Evolutionary conservation across 2,888 invertebrate genomes (phyloP), one percentile per base, ranked within the genome.

Genomic region (Phyto melanocephala): DNA sequence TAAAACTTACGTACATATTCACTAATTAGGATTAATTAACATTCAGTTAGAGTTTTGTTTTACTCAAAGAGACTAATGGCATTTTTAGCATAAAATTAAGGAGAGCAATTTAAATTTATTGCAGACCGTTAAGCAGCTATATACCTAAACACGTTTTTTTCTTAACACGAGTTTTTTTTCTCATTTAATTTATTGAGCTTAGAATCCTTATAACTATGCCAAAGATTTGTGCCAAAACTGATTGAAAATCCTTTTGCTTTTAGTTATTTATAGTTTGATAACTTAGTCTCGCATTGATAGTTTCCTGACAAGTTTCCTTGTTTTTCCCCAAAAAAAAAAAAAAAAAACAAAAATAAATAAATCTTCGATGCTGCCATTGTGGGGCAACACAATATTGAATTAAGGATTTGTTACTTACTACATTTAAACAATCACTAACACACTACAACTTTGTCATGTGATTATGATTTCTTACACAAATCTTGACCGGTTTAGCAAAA

Each of bases 401-500:
- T 78, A 77, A 71, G 78, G 52, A 63, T 78, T 63, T 78, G 56
- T 56, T 40, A 68, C 68, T 54, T 37, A 70, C 71, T 60, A 60
- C 60, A 68, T 78, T 65, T 42, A 78, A 71, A 45, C 45, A 78
- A 78, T 71, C 71, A 68, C 50, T 65, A 58, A 58, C 35, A 58
- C 35, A 54, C 54, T 65, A 54, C 70, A 74, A 52, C 81, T 78
- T 78, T 45, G 33, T 42, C 42, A 70, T 79, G 3, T 28, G 81
- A 82, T 79, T 82, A 82, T 82, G 81, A 79, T 79, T 77, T 60
- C 45, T 22, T 35, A 28, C 63, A 70, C 60, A 78, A 71, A 78
- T 82, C 70, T 75, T 78, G 56, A 45, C 58, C 70, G 65, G 74
- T 82, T 77, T 63, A 52, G 28, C 17, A 58, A 58, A 77, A 54